Evolutionary conservation across 2,113 vertebrate genomes (phyloP).

Genomic region (Pimephales promelas): DNA sequence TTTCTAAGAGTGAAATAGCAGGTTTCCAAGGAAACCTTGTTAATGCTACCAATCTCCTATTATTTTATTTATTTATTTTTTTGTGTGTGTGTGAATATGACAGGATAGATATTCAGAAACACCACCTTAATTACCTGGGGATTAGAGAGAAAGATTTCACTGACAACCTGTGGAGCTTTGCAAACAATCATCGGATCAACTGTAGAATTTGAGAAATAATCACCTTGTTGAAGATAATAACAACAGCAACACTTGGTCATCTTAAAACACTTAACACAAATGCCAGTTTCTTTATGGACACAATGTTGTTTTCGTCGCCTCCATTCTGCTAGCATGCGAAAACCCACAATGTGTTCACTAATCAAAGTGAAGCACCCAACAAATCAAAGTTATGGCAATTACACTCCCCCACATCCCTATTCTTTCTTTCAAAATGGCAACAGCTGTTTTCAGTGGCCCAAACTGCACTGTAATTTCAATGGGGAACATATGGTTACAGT

Average conservation of each 20-base stretch:
- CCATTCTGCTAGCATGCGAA: slow-evolving; percentile 59
- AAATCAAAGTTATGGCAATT: slow-evolving; percentile 80
- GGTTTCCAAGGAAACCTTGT: neutral
- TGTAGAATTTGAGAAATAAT: slow-evolving; percentile 11
- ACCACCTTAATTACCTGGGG: slow-evolving; percentile 9
- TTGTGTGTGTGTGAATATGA: too few species aligned
- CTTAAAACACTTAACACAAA: neutral
- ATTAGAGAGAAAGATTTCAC: neutral
- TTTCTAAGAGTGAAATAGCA: neutral
- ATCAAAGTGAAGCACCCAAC: slow-evolving; percentile 72
- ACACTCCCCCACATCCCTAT: slow-evolving; percentile 66
- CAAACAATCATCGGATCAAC: neutral
- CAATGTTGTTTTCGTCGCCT: neutral
- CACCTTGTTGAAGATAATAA: neutral
- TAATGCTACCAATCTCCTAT: neutral
- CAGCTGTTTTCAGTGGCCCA: slow-evolving; percentile 76
- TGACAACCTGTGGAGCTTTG: neutral
- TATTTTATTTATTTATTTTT: too few species aligned
- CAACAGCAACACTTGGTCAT: neutral
- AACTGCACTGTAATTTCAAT: slow-evolving; percentile 73
- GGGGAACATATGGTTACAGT: slow-evolving; percentile 77
- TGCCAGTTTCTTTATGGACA: neutral
- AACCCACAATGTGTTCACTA: slow-evolving; percentile 66
- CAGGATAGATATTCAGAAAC: neutral
- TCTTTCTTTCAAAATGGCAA: slow-evolving; percentile 71